A percentile compares a stretch with the other conserved stretches of the same genome.
Conservation (phyloP, 2,888 invertebrate species). For the Cyaniris semiargus region DNA sequence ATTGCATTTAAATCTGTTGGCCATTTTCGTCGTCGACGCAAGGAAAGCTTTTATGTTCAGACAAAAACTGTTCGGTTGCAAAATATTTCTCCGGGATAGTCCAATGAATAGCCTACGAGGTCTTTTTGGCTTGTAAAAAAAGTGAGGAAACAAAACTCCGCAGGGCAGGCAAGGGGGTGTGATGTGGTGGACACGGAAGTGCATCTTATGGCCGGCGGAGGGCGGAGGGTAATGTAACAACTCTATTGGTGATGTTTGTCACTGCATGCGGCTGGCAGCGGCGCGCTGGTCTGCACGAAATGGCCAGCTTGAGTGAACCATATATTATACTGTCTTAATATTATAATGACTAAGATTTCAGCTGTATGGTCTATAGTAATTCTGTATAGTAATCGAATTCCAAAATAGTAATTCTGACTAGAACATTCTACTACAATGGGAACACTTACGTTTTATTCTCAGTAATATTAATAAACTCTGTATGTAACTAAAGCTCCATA, state of each 20-base stretch:
- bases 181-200: background rate
- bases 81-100: background rate
- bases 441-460: background rate
- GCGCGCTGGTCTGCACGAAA: background rate
- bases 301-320: background rate
- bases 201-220: background rate
- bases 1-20: constrained; percentile 17
- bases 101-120: background rate
- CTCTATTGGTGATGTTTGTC: background rate
- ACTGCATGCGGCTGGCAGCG: background rate
- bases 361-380: no score
- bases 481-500: background rate
- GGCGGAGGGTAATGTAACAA: background rate
- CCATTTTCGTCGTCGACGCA: background rate
- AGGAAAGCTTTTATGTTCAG: background rate
- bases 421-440: no score
- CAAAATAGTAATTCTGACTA: no score
- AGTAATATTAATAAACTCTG: background rate
- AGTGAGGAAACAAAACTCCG: background rate
- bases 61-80: background rate
- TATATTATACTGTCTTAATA: no score
- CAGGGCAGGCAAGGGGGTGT: background rate
- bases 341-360: background rate
- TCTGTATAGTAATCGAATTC: no score
- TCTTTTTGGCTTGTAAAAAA: background rate